Base-by-base conservation (phyloP, 2,113 vertebrate genomes). In the Glaucomys volans region DNA sequence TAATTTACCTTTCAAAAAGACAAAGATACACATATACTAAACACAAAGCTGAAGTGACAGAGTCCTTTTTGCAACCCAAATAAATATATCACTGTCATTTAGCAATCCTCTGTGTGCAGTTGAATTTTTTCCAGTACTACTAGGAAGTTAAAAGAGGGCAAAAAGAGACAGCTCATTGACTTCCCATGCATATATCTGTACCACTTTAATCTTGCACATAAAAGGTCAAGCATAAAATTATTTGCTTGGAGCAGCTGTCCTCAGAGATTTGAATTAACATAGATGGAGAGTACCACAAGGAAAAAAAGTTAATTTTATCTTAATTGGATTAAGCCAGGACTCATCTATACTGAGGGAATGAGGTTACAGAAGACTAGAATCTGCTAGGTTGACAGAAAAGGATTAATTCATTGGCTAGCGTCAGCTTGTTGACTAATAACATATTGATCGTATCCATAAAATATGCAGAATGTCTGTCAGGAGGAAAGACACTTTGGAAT, bases 341-440 rank as follows among this genome's bases (percentile, higher is more conserved):
- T 97, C 93, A 97, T 75, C 5, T 90, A 94, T 97, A 97, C 79
- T 97, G 97, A 98, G 97, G 95, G 84, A 86, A 96, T 98, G 97
- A 98, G 94, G 97, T 98, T 98, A 97, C 98, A 97, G 95, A 95
- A 74, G 72, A 97, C 97, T 98, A 83, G 97, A 98, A 97, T 98
- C 94, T 98, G 98, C 97, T 98, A 84, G 97, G 96, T 98, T 99
- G 99, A 99, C 99, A 99, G 98, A 98, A 98, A 98, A 94, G 98
- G 99, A 99, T 99, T 99, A 99, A 99, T 99, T 99, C 99, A 98
- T 97, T 98, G 98, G 98, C 98, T 98, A 98, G 97, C 59, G 84
- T 99, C 99, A 98, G 98, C 97, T 98, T 99, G 99, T 99, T 99
- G 99, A 99, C 99, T 99, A 99, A 99, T 99, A 99, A 99, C 95